Evolutionary conservation across 2,888 invertebrate species (phyloP).

Genomic region (Oxytorus armatus): DNA sequence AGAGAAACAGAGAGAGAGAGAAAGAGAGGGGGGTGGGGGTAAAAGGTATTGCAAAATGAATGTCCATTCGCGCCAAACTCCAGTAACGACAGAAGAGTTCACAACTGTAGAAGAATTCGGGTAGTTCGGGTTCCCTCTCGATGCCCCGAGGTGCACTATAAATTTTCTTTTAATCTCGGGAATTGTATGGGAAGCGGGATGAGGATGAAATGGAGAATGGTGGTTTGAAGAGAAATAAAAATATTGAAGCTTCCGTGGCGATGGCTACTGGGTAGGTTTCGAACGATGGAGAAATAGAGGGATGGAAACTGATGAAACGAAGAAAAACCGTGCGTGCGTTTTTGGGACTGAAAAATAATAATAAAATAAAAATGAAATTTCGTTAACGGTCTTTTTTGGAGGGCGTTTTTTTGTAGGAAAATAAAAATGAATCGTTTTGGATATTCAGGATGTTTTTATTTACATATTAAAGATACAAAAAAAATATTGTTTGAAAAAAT

Average conservation of each 20-base stretch:
- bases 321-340: too few species aligned
- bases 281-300: slow-evolving; percentile 34
- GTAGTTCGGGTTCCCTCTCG: slow-evolving; percentile 19
- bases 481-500: too few species aligned
- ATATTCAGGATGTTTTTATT: too few species aligned
- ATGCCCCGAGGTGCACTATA: slow-evolving; percentile 74
- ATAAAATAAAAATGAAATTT: too few species aligned
- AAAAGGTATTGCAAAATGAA: slow-evolving; percentile 78
- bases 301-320: neutral
- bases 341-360: too few species aligned
- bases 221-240: slow-evolving; percentile 67
- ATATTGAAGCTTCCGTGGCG: slow-evolving; percentile 73
- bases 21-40: too few species aligned
- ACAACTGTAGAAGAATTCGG: slow-evolving; percentile 27
- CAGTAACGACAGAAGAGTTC: slow-evolving; percentile 58
- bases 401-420: too few species aligned
- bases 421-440: too few species aligned
- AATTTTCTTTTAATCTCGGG: slow-evolving; percentile 81
- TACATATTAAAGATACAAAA: too few species aligned
- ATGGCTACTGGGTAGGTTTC: slow-evolving; percentile 11
- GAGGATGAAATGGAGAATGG: slow-evolving; percentile 5
- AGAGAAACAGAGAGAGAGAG: too few species aligned
- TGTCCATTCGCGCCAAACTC: slow-evolving; percentile 71
- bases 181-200: slow-evolving; percentile 71
- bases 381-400: too few species aligned